A percentile compares a stretch with the other conserved stretches of the same genome.
These are phyloP conservation scores for Taphrorychus bicolor DNA, from an alignment of 2,888 invertebrate genomes.

Conservation along the genomic window DNA sequence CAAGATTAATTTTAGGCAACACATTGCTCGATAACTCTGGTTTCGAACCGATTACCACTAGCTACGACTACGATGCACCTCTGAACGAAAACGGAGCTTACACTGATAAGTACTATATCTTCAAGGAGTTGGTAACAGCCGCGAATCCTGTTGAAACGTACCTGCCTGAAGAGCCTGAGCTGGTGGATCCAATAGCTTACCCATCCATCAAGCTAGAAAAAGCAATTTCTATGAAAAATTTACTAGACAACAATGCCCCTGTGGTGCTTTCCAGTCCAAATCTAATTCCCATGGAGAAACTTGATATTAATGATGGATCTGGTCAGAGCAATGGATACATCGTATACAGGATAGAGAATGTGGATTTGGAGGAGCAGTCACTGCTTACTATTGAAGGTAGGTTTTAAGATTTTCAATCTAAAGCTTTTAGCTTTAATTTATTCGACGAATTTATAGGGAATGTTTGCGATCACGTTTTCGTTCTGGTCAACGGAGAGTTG, in stretches of 20 bases:
- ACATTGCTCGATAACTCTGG: slow-evolving; percentile 43
- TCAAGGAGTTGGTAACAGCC: slow-evolving; percentile 64
- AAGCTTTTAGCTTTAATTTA: neutral
- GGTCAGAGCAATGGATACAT: slow-evolving; percentile 65
- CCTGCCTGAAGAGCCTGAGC: slow-evolving; percentile 73
- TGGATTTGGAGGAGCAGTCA: slow-evolving; percentile 48
- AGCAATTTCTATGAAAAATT: neutral
- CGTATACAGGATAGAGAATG: slow-evolving; percentile 59
- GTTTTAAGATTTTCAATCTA: neutral
- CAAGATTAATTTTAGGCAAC: neutral
- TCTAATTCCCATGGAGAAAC: slow-evolving; percentile 53
- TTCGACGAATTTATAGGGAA: slow-evolving; percentile 24
- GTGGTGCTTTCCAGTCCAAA: slow-evolving; percentile 20
- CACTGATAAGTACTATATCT: slow-evolving; percentile 70
- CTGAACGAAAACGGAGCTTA: slow-evolving; percentile 88
- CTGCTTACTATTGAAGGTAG: slow-evolving; percentile 54
- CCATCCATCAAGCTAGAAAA: slow-evolving; percentile 7
- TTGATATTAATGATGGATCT: slow-evolving; percentile 60
- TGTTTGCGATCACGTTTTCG: slow-evolving; percentile 62
- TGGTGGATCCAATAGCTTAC: slow-evolving; percentile 78
- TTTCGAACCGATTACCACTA: slow-evolving; percentile 57
- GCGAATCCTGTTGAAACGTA: slow-evolving; percentile 54
- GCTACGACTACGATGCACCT: slow-evolving; percentile 87
- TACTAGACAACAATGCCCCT: slow-evolving; percentile 19
- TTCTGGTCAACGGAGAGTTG: slow-evolving; percentile 60